Evolutionary conservation across 2,113 vertebrate species (phyloP), one percentile per base, ranked within the genome.

Genomic region (Nothobranchius kuhntae): DNA sequence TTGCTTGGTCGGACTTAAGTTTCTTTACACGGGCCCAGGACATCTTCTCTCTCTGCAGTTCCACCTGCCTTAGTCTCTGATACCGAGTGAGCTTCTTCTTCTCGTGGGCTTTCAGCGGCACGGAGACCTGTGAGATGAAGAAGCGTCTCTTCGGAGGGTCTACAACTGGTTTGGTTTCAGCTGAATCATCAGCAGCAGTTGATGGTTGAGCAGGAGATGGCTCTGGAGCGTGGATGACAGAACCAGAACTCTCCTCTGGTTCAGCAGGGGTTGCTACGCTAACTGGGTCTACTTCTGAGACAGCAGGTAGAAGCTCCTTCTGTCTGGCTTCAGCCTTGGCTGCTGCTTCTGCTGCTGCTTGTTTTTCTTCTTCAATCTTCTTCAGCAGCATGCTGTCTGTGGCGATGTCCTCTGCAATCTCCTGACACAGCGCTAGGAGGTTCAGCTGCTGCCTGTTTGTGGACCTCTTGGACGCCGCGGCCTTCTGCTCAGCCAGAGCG

Each of bases 21-120:
- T 93, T 92, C 85, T 97, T 99, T 56, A 99, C 95, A 83, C 96
- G 96, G 30, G 96, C 96, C 98, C 98, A 99, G n/a, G 95, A 98
- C 84, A 94, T 89, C 61, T 93, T 93, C 60, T 94, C 92, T 63
- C 92, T 82, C 81, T 93, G 91, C 14, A 94, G 86, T 17, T 94
- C 93, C 1, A 92, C 92, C 82, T 93, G 92, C 65, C 93, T 81
- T 1, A 94, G 74, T 48, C 86, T 86, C 77, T 94, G 92, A 82
- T 89, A 93, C 47, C 92, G 82, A 0, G 93, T 92, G 0, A 93
- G 63, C 62, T 92, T 94, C 83, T 93, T 94, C 57, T 93, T 98
- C 75, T 97, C 91, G 7, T 95, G 92, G 67, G 92, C 95, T 79
- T 96, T 99, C 48, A 98, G 86, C 1, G 95, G 94, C 78, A 95